Percentiles rank a stretch among this genome's conserved stretches.
Evolutionary conservation across 37 sponge, comb jelly and placozoan genomes (phyloP).

Genomic region (Crambe crambe): DNA sequence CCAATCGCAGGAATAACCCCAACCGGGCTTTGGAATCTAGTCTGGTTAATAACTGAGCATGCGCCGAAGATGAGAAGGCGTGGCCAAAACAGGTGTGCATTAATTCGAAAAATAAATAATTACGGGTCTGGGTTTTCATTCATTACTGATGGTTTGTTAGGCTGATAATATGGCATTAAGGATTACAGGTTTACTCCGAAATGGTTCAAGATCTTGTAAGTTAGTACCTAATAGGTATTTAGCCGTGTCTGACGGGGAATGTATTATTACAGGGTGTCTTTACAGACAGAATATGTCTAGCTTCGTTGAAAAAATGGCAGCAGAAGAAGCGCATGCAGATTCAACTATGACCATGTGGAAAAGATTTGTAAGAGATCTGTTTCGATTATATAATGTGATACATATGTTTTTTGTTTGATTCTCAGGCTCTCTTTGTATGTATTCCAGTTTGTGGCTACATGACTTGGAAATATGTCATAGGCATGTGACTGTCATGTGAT

Average conservation of each 20-base stretch:
- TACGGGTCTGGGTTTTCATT: too few species aligned
- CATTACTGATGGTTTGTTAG: too few species aligned
- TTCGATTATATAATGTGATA: neutral
- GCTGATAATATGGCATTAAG: too few species aligned
- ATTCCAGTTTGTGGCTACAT: constrained; percentile 41
- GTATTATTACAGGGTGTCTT: neutral
- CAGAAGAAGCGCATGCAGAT: constrained; percentile 16
- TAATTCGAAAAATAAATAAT: too few species aligned
- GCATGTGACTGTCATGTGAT: constrained; percentile 13
- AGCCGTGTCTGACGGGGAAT: too few species aligned
- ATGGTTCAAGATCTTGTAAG: neutral
- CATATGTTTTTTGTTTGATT: neutral
- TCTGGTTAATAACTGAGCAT: neutral
- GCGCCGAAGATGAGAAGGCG: neutral
- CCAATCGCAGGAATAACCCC: neutral
- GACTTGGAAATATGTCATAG: constrained; percentile 41
- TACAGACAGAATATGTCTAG: neutral
- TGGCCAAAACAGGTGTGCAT: neutral
- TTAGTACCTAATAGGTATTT: too few species aligned
- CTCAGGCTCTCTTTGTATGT: constrained; percentile 48
- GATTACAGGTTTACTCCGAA: neutral
- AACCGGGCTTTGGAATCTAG: neutral
- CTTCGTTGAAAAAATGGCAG: neutral
- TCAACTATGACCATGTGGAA: constrained; percentile 25
- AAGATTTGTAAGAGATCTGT: constrained; percentile 16